Evolutionary conservation across 2,797 vertebrate genomes (phyloP), one percentile per base, ranked within the genome.

Genomic region (Jordanella pulchra): DNA sequence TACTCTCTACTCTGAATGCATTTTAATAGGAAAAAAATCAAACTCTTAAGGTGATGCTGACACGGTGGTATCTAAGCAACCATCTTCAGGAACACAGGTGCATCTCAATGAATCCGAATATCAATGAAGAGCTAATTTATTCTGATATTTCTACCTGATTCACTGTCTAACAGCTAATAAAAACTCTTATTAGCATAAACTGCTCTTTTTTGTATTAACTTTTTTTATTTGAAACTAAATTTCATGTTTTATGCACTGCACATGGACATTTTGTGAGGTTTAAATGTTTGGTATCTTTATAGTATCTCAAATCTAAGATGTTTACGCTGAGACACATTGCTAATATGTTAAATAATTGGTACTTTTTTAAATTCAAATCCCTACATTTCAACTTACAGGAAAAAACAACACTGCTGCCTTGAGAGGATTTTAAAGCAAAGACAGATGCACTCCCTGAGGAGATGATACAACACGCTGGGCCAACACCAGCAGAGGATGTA

Each of bases 41-140:
- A 84, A 80, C 86, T 73, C 84, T 89, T 84, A 82, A 77, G 77
- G 79, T 80, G 86, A 89, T 77, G 78, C 60, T 82, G 77, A 89
- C 76, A 79, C 72, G 42, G 63, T 69, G 70, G 84, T 83, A 76
- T 89, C 85, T 79, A 81, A 76, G 86, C 85, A 89, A 88, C 87
- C 0, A 2, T 47, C 67, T 85, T 87, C 89, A 66, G 71, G n/a
- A 83, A 83, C 27, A 44, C 35, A 63, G 7, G 35, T 64, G 35
- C 60, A 64, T 39, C 60, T 44, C 39, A 64, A 25, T 25, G 44
- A 63, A 25, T 25, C 13, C 9, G 60, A 64, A 44, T 44, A 25
- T 45, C 11, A 15, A 12, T 12, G 44, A 45, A 45, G 13, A 35
- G 18, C 21, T 32, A 11, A 60, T 60, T 60, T 60, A 60, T 60